These are phyloP conservation scores for Chironomus striatipennis DNA, from an alignment of 1,140 invertebrate species.

Conservation along the genomic window DNA sequence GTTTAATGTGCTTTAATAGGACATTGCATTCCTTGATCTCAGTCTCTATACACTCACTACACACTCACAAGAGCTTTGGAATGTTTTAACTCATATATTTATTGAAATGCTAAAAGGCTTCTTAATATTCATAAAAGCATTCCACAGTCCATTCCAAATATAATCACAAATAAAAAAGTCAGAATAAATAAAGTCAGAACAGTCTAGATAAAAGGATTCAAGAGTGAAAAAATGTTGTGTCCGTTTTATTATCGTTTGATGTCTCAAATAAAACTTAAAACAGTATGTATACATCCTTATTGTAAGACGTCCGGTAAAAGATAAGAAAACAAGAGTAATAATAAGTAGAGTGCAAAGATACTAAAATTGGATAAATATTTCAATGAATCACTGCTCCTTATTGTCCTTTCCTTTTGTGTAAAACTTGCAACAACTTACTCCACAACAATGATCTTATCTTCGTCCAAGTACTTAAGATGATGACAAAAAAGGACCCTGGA, in stretches of 20 bases:
- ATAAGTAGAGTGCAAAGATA: neutral
- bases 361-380: constrained; percentile 9
- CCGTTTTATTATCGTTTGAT: neutral
- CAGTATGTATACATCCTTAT: neutral
- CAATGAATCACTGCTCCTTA: constrained; percentile 6
- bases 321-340: neutral
- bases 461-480: neutral
- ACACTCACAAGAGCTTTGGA: neutral
- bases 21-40: no score
- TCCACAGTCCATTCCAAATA: neutral
- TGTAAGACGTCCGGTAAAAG: neutral
- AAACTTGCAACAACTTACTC: no score
- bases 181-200: neutral
- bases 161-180: neutral
- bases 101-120: neutral
- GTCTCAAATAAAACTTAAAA: neutral
- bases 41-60: no score
- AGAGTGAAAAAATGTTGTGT: neutral
- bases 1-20: no score
- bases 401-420: constrained; percentile 2
- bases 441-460: neutral
- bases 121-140: constrained; percentile 6
- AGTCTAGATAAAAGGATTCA: neutral
- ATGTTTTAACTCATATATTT: neutral
- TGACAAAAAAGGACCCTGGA: neutral